Percentiles rank a stretch among this genome's conserved stretches.
These are phyloP conservation scores for Bombus waltoni DNA, from an alignment of 1,140 invertebrate species.

Conservation along the genomic window DNA sequence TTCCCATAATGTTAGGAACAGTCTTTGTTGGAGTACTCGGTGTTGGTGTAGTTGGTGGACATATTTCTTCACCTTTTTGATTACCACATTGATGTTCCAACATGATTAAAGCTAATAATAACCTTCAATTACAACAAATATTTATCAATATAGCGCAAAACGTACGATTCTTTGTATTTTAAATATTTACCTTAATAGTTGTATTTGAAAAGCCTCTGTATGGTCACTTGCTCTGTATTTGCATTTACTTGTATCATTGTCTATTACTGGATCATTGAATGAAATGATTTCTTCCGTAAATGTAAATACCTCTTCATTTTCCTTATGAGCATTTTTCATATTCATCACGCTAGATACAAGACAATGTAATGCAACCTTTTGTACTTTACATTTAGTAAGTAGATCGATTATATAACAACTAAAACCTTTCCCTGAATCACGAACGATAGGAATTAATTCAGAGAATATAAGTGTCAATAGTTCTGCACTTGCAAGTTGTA, in stretches of 20 bases:
- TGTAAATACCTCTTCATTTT: constrained; percentile 83
- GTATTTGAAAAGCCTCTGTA: constrained; percentile 90
- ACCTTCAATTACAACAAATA: constrained; percentile 74
- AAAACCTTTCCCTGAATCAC: constrained; percentile 91
- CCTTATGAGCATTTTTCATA: constrained; percentile 82
- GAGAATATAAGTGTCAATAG: constrained; percentile 90
- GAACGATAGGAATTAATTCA: constrained; percentile 91
- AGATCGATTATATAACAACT: constrained; percentile 93
- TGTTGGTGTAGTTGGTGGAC: constrained; percentile 60
- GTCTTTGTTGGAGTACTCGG: constrained; percentile 74
- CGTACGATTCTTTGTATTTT: background rate
- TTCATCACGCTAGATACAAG: constrained; percentile 90
- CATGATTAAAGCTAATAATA: constrained; percentile 90
- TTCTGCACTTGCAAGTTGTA: constrained; percentile 90
- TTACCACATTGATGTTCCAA: constrained; percentile 88
- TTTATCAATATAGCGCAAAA: background rate
- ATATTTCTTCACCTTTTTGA: constrained; percentile 82
- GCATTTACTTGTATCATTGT: constrained; percentile 82
- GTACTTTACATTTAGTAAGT: constrained; percentile 92
- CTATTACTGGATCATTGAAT: constrained; percentile 89
- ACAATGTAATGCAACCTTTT: constrained; percentile 94
- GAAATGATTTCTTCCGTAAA: constrained; percentile 93
- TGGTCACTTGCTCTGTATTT: constrained; percentile 85
- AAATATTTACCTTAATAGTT: constrained; percentile 85
- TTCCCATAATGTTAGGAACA: constrained; percentile 76